Percentiles rank a stretch among this genome's conserved stretches.
Conservation (phyloP, 92 coral and sea anemone species). For the Porites rus region DNA sequence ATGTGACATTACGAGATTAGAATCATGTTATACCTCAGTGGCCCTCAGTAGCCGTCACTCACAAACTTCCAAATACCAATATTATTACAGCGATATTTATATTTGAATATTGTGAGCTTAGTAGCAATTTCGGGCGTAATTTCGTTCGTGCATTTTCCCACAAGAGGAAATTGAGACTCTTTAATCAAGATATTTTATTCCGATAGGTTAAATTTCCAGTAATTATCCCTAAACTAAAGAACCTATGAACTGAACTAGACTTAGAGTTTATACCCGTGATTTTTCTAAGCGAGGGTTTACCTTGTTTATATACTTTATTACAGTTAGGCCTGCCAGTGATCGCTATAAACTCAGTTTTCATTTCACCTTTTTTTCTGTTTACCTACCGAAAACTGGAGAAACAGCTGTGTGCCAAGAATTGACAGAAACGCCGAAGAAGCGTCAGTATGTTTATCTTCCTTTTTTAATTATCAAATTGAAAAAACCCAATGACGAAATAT, state of each 20-base stretch:
- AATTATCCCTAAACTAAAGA: not conserved
- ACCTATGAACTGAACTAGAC: too few relatives aligned
- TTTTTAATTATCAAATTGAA: slow-evolving; percentile 9
- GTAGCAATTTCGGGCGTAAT: not conserved
- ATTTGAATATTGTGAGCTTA: not conserved
- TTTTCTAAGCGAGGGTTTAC: not conserved
- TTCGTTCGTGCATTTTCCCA: not conserved
- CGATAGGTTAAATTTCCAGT: not conserved
- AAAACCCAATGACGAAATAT: not conserved
- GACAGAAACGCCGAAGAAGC: slow-evolving; percentile 8
- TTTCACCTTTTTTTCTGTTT: slow-evolving; percentile 11
- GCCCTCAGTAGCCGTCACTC: not conserved
- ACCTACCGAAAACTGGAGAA: not conserved
- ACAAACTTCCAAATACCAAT: not conserved
- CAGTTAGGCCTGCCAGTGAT: not conserved
- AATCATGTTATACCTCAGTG: too few relatives aligned
- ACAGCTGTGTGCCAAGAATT: not conserved
- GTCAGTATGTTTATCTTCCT: slow-evolving; percentile 20
- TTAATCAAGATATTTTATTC: not conserved
- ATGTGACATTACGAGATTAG: too few relatives aligned
- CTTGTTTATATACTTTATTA: not conserved
- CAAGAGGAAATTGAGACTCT: not conserved
- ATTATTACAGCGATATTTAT: not conserved
- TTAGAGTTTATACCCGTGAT: not conserved
- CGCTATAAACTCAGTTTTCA: not conserved